Evolutionary conservation across 2,888 invertebrate species (phyloP), one percentile per base, ranked within the genome.

Genomic region (Chrysopilus asiliformis): DNA sequence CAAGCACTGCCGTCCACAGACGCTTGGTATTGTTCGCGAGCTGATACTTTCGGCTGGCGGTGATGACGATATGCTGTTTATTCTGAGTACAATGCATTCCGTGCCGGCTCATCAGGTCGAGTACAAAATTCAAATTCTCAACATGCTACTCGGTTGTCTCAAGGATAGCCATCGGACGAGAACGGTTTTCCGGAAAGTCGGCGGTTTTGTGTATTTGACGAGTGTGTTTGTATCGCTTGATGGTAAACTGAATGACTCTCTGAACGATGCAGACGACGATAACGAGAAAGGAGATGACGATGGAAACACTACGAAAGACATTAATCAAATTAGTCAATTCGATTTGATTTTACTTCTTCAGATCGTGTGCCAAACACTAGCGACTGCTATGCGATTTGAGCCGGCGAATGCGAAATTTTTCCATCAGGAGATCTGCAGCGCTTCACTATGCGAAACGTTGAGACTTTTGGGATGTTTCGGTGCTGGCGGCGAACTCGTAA

Each of bases 341-440:
- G 84, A 87, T 52, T 71, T 85, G 49, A 65, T 93, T 37, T 72
- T 79, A 33, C 64, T 94, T 38, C 67, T 94, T 39, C 80, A 85
- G 53, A 78, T 87, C 38, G 89, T 94, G 8, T 94, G 95, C 64
- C 87, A 89, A 55, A 91, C 93, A 0, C 76, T 98, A 47, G 87
- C 90, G 42, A 89, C 94, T 1, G 94, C 95, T 2, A 97, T 98
- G 97, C 72, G 98, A 48, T 98, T 94, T 58, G 98, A 98, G 61
- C 98, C 98, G 2, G 95, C 95, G 1, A 98, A 98, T 62, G 97
- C 97, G 0, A 93, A 93, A 60, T 91, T 93, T 67, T 98, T 98
- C 67, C 82, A 91, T 55, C 83, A 89, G 45, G 97, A 98, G 73
- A 87, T 97, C 45, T 91, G 94, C 52, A 83, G 84, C 64, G 86